A percentile compares a stretch with the other conserved stretches of the same genome.
These are phyloP conservation scores for Epistrophe grossulariae DNA, from an alignment of 2,888 invertebrate species.

Conservation along the genomic window DNA sequence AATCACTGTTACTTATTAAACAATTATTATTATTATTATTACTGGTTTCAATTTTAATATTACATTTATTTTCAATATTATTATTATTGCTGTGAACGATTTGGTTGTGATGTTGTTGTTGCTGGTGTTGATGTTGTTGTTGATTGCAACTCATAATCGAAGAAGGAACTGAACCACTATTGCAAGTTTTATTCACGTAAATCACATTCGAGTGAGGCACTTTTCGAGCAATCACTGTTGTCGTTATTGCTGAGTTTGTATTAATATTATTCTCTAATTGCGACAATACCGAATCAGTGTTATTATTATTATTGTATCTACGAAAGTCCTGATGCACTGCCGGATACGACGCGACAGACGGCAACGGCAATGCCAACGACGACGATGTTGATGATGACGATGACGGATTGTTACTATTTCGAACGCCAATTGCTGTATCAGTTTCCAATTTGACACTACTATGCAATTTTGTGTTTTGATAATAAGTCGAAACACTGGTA, in stretches of 20 bases:
- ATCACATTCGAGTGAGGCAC: conserved; percentile 82
- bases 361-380: conserved; percentile 1
- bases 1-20: conserved; percentile 72
- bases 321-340: conserved; percentile 69
- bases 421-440: conserved; percentile 65
- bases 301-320: conserved; percentile 64
- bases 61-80: conserved; percentile 45
- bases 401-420: conserved; percentile 46
- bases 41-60: conserved; percentile 27
- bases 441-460: conserved; percentile 55
- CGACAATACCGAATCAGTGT: conserved; percentile 34
- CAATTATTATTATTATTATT: conserved; percentile 38
- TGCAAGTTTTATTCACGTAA: conserved; percentile 81
- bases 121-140: conserved; percentile 33
- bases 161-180: conserved; percentile 70
- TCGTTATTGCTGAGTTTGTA: conserved; percentile 50
- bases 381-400: conserved; percentile 39
- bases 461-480: conserved; percentile 81
- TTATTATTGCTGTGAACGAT: conserved; percentile 47
- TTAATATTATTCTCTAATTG: conserved; percentile 48
- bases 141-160: conserved; percentile 51
- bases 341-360: conserved; percentile 46
- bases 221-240: conserved; percentile 78
- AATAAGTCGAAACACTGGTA: conserved; percentile 82
- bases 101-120: conserved; percentile 57